These are phyloP conservation scores for Fukomys damarensis DNA, from an alignment of 2,113 vertebrate species.

Conservation along the genomic window DNA sequence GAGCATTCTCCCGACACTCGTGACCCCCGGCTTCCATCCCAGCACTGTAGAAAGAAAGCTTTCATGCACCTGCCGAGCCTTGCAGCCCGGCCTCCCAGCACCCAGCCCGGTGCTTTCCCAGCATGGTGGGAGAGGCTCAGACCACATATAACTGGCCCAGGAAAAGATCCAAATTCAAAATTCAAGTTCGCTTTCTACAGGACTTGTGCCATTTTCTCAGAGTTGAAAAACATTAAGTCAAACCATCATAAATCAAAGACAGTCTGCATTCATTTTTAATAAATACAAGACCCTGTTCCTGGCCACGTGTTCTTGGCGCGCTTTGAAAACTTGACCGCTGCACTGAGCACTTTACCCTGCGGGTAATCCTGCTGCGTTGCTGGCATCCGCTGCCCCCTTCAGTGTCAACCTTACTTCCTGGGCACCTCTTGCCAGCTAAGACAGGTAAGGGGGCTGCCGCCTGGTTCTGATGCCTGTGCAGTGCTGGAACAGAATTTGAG, in stretches of 20 bases:
- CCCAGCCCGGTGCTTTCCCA: background rate
- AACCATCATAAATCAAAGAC: too few relatives aligned
- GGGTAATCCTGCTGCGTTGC: rapidly evolving
- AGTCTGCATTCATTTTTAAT: background rate
- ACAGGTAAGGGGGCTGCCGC: background rate
- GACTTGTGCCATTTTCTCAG: background rate
- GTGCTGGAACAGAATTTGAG: background rate
- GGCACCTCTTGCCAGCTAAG: background rate
- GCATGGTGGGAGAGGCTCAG: background rate
- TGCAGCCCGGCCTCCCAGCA: background rate
- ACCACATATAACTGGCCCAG: background rate
- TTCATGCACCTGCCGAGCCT: rapidly evolving
- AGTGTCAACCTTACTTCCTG: background rate
- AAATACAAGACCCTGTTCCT: background rate
- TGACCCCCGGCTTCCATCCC: background rate
- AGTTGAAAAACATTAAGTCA: background rate
- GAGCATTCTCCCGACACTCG: background rate
- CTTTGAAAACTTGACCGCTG: rapidly evolving
- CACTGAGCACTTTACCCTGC: background rate
- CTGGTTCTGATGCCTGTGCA: rapidly evolving
- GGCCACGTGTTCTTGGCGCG: rapidly evolving
- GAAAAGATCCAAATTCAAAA: background rate
- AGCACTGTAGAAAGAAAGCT: background rate
- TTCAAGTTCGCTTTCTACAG: background rate
- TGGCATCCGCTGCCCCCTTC: rapidly evolving